phyloP scores from a whole-genome alignment of 1,140 invertebrate genomes.

The Brachionus koreanus region DNA sequence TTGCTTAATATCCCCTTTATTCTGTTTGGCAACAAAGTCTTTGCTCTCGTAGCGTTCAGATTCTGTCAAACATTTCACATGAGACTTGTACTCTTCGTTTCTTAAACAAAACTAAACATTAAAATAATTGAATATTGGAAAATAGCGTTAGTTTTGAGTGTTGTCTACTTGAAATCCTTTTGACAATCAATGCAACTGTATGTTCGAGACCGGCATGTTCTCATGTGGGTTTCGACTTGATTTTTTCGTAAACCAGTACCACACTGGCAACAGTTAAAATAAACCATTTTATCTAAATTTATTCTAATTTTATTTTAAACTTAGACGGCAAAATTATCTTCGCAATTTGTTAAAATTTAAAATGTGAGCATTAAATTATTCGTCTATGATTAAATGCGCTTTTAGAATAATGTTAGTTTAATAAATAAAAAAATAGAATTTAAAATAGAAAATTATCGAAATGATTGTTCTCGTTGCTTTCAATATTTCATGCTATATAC shows the following conservation, averaged over 20 bases:
- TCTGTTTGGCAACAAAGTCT: conserved; percentile 67
- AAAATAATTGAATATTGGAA: not conserved
- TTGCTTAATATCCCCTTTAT: conserved; percentile 86
- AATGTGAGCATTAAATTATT: not conserved
- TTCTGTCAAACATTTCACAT: conserved; percentile 87
- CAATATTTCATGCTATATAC: not conserved
- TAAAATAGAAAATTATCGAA: not conserved
- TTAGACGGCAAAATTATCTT: not conserved
- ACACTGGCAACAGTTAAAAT: conserved; percentile 84
- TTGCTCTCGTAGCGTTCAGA: conserved; percentile 81
- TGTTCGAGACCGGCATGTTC: conserved; percentile 65
- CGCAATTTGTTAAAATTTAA: not conserved
- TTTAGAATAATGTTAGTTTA: not conserved
- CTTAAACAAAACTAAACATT: conserved; percentile 61
- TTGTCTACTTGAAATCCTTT: conserved; percentile 72
- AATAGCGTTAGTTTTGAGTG: conserved; percentile 11
- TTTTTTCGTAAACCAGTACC: conserved; percentile 83
- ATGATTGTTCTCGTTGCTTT: not conserved
- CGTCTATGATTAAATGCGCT: not conserved
- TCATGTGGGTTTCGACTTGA: conserved; percentile 77
- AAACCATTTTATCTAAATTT: conserved; percentile 67
- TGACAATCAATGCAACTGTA: conserved; percentile 91
- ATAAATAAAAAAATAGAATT: not conserved
- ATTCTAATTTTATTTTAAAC: not conserved
- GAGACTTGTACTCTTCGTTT: conserved; percentile 72